Evolutionary conservation across 2,888 invertebrate species (phyloP).

Genomic region (Callyntrura guangdongensis): DNA sequence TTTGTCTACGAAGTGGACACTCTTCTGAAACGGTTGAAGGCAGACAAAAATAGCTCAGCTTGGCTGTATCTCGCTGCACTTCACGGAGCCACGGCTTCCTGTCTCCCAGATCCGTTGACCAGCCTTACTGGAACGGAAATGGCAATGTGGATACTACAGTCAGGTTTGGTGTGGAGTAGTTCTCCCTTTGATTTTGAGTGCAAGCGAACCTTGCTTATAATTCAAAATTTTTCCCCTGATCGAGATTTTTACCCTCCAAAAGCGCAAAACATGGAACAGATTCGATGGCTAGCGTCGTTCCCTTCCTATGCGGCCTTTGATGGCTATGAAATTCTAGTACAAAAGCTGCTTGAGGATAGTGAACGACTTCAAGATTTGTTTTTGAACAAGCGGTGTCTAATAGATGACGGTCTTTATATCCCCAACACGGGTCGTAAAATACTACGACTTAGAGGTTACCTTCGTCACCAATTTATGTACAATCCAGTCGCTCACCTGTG

Average conservation of each 20-base stretch:
- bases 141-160: conserved; percentile 77
- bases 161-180: conserved; percentile 60
- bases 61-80: conserved; percentile 78
- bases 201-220: conserved; percentile 37
- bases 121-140: conserved; percentile 77
- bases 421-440: no score
- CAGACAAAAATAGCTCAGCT: conserved; percentile 35
- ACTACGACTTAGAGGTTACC: neutral
- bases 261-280: conserved; percentile 58
- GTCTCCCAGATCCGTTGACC: conserved; percentile 74
- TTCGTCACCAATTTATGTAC: neutral
- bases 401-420: neutral
- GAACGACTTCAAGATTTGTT: neutral
- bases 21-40: conserved; percentile 47
- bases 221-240: conserved; percentile 59
- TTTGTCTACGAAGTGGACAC: conserved; percentile 70
- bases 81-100: conserved; percentile 73
- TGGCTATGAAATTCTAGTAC: conserved; percentile 26
- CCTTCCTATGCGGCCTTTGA: conserved; percentile 49
- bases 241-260: conserved; percentile 64
- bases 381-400: neutral
- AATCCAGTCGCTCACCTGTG: neutral
- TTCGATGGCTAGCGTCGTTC: neutral
- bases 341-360: conserved; percentile 8
- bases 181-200: conserved; percentile 74